These are phyloP conservation scores for Cotesia glomerata DNA, from an alignment of 1,140 invertebrate genomes.

Conservation along the genomic window DNA sequence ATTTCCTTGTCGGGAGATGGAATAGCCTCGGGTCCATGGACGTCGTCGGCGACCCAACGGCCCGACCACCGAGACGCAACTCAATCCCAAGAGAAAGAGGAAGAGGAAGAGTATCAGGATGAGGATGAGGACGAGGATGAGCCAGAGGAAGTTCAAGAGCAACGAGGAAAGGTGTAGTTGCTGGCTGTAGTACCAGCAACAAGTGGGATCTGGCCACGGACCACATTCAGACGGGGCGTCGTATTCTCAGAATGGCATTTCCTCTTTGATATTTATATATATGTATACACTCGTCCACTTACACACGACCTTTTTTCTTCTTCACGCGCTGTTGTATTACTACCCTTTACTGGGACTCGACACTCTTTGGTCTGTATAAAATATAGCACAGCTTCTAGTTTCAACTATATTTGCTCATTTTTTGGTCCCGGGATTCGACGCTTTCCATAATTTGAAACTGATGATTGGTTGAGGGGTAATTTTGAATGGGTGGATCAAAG, in stretches of 20 bases:
- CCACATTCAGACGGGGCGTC: constrained; percentile 1
- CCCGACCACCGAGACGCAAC: not conserved
- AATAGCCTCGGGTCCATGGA: not conserved
- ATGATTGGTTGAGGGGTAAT: too few relatives aligned
- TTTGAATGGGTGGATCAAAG: too few relatives aligned
- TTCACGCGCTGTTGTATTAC: not conserved
- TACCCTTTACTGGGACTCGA: constrained; percentile 13
- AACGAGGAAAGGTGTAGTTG: not conserved
- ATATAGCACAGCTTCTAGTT: too few relatives aligned
- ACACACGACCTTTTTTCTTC: too few relatives aligned
- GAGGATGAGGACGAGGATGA: not conserved
- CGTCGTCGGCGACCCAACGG: not conserved
- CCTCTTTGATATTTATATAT: not conserved
- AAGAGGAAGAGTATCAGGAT: not conserved
- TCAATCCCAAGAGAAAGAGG: constrained; percentile 2
- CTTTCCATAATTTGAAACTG: too few relatives aligned
- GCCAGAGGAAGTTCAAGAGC: not conserved
- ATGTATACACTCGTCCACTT: not conserved
- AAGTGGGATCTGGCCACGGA: constrained; percentile 9
- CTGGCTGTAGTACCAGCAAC: not conserved
- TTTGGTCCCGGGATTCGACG: too few relatives aligned
- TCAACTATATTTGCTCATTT: too few relatives aligned
- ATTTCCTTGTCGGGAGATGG: not conserved
- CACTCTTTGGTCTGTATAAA: not conserved
- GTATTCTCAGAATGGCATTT: not conserved